A percentile compares a stretch with the other conserved stretches of the same genome.
phyloP scores from a whole-genome alignment of 2,888 invertebrate species.

The Parnassius mnemosyne region DNA sequence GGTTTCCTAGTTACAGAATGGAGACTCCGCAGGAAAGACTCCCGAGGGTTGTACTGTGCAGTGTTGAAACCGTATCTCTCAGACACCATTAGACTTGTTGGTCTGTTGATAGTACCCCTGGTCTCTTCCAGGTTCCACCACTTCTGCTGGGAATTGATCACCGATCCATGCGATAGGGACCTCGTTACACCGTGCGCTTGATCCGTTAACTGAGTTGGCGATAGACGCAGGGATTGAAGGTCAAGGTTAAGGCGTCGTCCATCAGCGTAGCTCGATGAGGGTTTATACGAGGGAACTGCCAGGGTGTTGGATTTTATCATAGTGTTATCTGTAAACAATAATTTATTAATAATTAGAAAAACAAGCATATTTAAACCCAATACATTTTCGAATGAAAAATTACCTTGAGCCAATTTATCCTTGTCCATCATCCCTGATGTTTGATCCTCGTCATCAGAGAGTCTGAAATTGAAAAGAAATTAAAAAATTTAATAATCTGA shows the following conservation, averaged over 20 bases:
- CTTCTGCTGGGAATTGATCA: slow-evolving; percentile 74
- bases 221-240: slow-evolving; percentile 61
- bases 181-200: slow-evolving; percentile 78
- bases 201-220: slow-evolving; percentile 65
- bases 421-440: slow-evolving; percentile 78
- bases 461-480: slow-evolving; percentile 45
- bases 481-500: not conserved
- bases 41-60: slow-evolving; percentile 56
- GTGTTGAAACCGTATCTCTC: slow-evolving; percentile 65
- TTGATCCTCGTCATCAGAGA: slow-evolving; percentile 77
- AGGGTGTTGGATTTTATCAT: slow-evolving; percentile 77
- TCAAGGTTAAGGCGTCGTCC: slow-evolving; percentile 65
- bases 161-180: slow-evolving; percentile 83
- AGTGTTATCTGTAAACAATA: slow-evolving; percentile 62
- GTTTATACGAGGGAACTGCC: slow-evolving; percentile 74
- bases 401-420: slow-evolving; percentile 69
- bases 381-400: not conserved
- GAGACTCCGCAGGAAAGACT: slow-evolving; percentile 67
- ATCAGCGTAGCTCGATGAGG: slow-evolving; percentile 60
- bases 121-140: slow-evolving; percentile 77
- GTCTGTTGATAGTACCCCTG: slow-evolving; percentile 71
- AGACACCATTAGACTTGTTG: slow-evolving; percentile 81
- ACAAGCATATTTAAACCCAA: no score
- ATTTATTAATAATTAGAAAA: no score
- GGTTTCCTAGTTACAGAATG: slow-evolving; percentile 74